Evolutionary conservation across 2,888 invertebrate species (phyloP).

Genomic region (Ennomos erosarius): DNA sequence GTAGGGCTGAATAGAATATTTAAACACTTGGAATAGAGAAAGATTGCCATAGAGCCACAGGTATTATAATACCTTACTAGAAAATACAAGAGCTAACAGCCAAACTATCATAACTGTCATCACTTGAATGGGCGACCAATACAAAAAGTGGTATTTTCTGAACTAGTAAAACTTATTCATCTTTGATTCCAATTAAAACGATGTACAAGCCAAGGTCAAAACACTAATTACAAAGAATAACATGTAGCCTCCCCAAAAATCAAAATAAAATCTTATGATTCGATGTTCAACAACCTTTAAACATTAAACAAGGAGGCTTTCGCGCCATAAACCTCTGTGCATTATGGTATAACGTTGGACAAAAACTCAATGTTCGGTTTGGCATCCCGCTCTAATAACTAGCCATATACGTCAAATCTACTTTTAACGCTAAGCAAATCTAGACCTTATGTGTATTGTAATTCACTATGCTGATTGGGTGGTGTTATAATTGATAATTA

Average conservation of each 20-base stretch:
- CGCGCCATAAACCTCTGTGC: constrained; percentile 41
- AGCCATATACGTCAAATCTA: constrained; percentile 67
- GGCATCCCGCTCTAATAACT: constrained; percentile 74
- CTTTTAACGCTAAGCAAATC: constrained; percentile 59
- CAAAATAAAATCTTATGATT: not conserved
- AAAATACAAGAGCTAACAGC: no score
- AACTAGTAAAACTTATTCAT: no score
- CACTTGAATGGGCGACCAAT: no score
- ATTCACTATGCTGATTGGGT: constrained; percentile 58
- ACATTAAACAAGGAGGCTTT: constrained; percentile 4
- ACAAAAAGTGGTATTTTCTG: no score
- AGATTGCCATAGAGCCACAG: no score
- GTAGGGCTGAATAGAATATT: no score
- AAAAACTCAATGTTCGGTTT: constrained; percentile 35
- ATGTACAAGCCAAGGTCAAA: no score
- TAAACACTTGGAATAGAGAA: no score
- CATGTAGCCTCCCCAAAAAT: not conserved
- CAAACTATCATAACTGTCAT: no score
- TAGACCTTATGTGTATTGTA: constrained; percentile 49
- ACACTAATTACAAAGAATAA: not conserved
- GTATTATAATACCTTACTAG: no score
- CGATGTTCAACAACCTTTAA: constrained; percentile 8
- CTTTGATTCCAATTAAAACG: no score
- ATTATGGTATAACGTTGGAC: constrained; percentile 52
- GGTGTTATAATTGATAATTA: constrained; percentile 64